Evolutionary conservation across 2,888 invertebrate species (phyloP), one percentile per base, ranked within the genome.

Genomic region (Microctonus aethiopoides): DNA sequence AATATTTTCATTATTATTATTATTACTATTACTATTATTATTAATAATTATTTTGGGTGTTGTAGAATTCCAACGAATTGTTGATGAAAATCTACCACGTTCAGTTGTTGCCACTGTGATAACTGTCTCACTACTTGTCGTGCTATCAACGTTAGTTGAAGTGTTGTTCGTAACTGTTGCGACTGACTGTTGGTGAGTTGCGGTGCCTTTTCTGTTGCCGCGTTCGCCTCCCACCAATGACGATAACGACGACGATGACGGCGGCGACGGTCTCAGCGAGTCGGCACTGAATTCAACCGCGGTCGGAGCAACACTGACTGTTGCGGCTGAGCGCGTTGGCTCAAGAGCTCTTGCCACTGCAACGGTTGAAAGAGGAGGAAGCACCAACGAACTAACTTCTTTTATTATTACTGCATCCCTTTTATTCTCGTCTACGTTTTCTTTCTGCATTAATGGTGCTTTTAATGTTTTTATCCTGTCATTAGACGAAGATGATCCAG

Each of bases 241-340:
- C 46, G 57, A 51, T 9, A 39, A 16, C 29, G 63, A 32, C 32
- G n/a, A 51, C 20, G 29, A 29, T 26, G 56, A 26, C 22, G 62
- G 32, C 29, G 51, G 13, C 22, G 41, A 20, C 24, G 59, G 59
- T 39, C 41, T 24, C 65, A 66, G 36, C 60, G 59, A 64, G 68
- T 36, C 72, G 69, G 78, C 72, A 76, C 80, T 78, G 80, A 74
- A 79, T 81, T 78, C 78, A 78, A 81, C 85, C 83, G 83, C 82
- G 83, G 83, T 80, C 82, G 83, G 78, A 79, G 82, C 85, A 82
- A 83, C 80, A 86, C 86, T 86, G 86, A 82, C 80, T 82, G 78
- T 79, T 78, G 78, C 78, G 77, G 79, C 78, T 78, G 80, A 77
- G 77, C 79, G 81, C 79, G 76, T 79, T 76, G 80, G 78, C 76